phyloP scores from a whole-genome alignment of 2,888 invertebrate species.

The Onthophagus sagittarius region DNA sequence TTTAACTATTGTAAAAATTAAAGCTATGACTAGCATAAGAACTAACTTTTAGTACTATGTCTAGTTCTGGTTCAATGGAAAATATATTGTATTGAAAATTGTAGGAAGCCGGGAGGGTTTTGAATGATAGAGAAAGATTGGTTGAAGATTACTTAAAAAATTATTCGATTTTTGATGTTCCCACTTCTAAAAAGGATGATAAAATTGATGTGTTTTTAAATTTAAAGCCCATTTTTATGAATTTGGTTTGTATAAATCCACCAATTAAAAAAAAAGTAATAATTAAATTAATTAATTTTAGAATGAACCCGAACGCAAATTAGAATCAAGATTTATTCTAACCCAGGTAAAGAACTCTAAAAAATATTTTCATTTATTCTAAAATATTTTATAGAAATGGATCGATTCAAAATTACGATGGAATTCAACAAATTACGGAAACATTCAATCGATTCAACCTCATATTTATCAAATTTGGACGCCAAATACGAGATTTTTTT shows the following conservation, averaged over 20 bases:
- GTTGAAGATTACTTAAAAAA: conserved; percentile 51
- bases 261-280: neutral
- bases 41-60: neutral
- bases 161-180: conserved; percentile 46
- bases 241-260: conserved; percentile 36
- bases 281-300: conserved; percentile 13
- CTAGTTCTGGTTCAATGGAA: conserved; percentile 5
- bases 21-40: neutral
- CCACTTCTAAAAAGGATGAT: conserved; percentile 35
- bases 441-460: conserved; percentile 50
- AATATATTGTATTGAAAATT: conserved; percentile 17
- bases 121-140: conserved; percentile 54
- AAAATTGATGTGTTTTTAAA: conserved; percentile 36
- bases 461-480: conserved; percentile 59
- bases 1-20: neutral
- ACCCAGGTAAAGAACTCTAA: neutral
- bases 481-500: conserved; percentile 51
- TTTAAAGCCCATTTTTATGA: conserved; percentile 34
- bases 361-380: neutral
- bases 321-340: neutral
- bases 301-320: conserved; percentile 10
- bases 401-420: conserved; percentile 59
- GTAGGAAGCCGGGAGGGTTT: conserved; percentile 46
- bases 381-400: conserved; percentile 55
- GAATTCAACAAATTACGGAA: conserved; percentile 57